Base-by-base conservation (phyloP, 1,140 invertebrate species). In the Drosophila nikananu region DNA sequence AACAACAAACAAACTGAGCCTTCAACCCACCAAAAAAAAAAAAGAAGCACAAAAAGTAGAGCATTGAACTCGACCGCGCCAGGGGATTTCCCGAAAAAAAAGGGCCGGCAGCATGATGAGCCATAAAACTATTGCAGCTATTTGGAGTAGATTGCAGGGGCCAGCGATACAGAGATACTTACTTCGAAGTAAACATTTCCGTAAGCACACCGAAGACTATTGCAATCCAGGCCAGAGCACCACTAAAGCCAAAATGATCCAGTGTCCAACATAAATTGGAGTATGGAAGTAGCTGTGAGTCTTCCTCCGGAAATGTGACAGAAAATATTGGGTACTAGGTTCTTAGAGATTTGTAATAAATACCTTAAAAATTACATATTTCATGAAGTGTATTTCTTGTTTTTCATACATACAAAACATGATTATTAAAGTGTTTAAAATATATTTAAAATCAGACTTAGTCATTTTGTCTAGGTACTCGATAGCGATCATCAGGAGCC, bases 51-150 rank as follows among this genome's bases (percentile, higher is more conserved):
- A 68, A 25, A 66, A 77, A 79, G 21, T 79, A 10, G 79, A 76
- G 59, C 82, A 86, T 67, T 79, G 68, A 82, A 81, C 75, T 70
- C 48, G 62, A 68, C 77, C 42, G 48, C 67, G 61, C 75, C 65
- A 65, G 67, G 79, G 77, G 81, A 83, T 79, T 86, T 66, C 15
- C 51, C 42, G n/a, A 70, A 64, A 21, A 17, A 17, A 41, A 37
- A 41, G 49, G 15, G 41, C 58, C 59, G 32, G 37, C 21, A n/a
- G 32, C 42, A 52, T 68, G 76, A 87, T 83, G 80, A 77, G 76
- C 71, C 76, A 83, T 86, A 87, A 83, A 83, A 76, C 80, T 72
- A 66, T 87, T 87, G 80, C 77, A 68, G 80, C 67, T 76, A 87
- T 71, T 76, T 80, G 55, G 59, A 66, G 62, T 54, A 64, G 74